Evolutionary conservation across 92 coral and sea anemone species (phyloP).

Genomic region (Blastomussa wellsi): DNA sequence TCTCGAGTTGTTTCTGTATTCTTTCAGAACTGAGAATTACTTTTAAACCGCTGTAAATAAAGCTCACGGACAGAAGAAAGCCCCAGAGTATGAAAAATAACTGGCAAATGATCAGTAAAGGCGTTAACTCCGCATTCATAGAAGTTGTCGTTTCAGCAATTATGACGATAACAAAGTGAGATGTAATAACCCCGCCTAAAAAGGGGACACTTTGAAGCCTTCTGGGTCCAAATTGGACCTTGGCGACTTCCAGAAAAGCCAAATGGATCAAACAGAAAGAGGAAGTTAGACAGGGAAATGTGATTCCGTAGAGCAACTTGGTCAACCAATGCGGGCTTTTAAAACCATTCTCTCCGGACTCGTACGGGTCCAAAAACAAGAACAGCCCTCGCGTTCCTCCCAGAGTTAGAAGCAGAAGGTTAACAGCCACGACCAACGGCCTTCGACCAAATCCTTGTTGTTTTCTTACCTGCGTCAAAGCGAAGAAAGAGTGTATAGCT

Average conservation of each 20-base stretch:
- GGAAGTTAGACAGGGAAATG: conserved; percentile 77
- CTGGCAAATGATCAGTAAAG: conserved; percentile 61
- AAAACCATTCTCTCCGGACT: conserved; percentile 57
- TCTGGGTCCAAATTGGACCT: conserved; percentile 47
- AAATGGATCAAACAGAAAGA: conserved; percentile 72
- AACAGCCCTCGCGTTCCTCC: conserved; percentile 68
- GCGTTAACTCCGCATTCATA: conserved; percentile 29
- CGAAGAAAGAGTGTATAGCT: conserved; percentile 65
- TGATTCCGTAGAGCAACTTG: conserved; percentile 52
- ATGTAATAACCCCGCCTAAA: conserved; percentile 47
- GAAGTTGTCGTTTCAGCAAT: conserved; percentile 50
- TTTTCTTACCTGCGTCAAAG: conserved; percentile 37
- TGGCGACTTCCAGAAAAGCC: conserved; percentile 76
- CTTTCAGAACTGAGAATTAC: conserved; percentile 29
- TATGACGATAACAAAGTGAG: conserved; percentile 63
- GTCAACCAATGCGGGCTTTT: conserved; percentile 35
- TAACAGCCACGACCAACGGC: conserved; percentile 54
- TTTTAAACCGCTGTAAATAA: conserved; percentile 76
- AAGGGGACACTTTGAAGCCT: conserved; percentile 60
- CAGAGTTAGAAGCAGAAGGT: conserved; percentile 49
- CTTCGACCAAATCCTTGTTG: conserved; percentile 45
- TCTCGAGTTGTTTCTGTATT: conserved; percentile 35
- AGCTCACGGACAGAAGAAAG: conserved; percentile 59
- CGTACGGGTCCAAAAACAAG: conserved; percentile 70
- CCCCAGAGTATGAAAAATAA: conserved; percentile 75